Evolutionary conservation across 2,888 invertebrate genomes (phyloP).

Genomic region (Ceramica pisi): DNA sequence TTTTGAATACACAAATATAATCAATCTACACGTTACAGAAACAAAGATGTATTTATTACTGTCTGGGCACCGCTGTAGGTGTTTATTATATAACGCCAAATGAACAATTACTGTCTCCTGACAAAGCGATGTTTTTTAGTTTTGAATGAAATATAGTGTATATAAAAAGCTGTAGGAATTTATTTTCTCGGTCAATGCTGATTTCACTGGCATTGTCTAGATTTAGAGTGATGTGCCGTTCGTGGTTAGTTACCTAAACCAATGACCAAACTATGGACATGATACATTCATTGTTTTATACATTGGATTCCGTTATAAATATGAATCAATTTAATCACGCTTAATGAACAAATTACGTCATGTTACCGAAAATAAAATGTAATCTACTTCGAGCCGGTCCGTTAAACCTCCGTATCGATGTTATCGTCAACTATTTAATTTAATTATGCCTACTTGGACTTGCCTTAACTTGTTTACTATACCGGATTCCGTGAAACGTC

Average conservation of each 20-base stretch:
- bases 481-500: constrained; percentile 61
- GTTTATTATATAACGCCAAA: constrained; percentile 55
- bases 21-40: constrained; percentile 60
- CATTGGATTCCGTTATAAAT: constrained; percentile 11
- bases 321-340: constrained; percentile 19
- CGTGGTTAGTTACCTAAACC: constrained; percentile 59
- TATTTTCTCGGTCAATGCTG: constrained; percentile 75
- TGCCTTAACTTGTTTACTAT: constrained; percentile 44
- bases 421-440: constrained; percentile 32
- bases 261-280: constrained; percentile 29
- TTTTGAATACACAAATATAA: constrained; percentile 57
- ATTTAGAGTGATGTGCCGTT: constrained; percentile 61
- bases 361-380: constrained; percentile 16
- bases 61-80: constrained; percentile 51
- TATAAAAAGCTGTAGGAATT: constrained; percentile 51
- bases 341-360: constrained; percentile 14
- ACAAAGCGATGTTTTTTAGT: constrained; percentile 40
- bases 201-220: constrained; percentile 69
- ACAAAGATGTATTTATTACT: constrained; percentile 58
- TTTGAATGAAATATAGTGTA: constrained; percentile 48
- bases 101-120: constrained; percentile 54
- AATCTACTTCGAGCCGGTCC: constrained; percentile 6
- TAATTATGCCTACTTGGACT: constrained; percentile 39
- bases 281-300: constrained; percentile 18
- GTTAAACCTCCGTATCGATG: constrained; percentile 28